Percentiles rank a stretch among this genome's conserved stretches.
Conservation (phyloP, 2,113 vertebrate species). For the Neolamprologus tretocephalus region DNA sequence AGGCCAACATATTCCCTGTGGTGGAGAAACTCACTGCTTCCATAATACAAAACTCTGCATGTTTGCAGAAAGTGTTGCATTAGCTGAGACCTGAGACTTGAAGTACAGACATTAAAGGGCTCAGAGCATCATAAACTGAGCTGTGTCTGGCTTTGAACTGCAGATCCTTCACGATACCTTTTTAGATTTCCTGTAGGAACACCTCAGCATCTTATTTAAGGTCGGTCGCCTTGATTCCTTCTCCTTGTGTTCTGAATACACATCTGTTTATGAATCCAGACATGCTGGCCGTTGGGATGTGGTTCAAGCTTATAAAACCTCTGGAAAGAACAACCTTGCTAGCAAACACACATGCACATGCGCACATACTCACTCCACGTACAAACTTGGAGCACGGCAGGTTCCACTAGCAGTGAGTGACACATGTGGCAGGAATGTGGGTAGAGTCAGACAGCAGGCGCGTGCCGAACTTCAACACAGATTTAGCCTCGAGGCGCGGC, state of each 20-base stretch:
- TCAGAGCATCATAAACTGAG: background rate
- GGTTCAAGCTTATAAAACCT: constrained; percentile 45
- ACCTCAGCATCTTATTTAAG: background rate
- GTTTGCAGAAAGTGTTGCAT: background rate
- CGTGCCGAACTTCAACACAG: constrained; percentile 59
- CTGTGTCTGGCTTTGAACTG: background rate
- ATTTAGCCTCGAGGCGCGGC: constrained; percentile 30
- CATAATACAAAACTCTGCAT: background rate
- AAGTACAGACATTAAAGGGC: background rate
- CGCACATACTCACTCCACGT: background rate
- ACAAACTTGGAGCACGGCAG: constrained; percentile 9
- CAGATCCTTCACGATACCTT: background rate
- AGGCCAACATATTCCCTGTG: background rate
- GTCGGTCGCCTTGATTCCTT: constrained; percentile 8
- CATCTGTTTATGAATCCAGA: constrained; percentile 49
- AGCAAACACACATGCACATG: background rate
- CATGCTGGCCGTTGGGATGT: constrained; percentile 7
- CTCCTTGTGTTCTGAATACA: constrained; percentile 36
- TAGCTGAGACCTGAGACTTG: background rate
- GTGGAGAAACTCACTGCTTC: background rate
- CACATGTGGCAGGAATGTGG: constrained; percentile 60
- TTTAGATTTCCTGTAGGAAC: constrained; percentile 13
- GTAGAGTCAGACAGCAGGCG: constrained; percentile 46
- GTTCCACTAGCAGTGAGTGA: constrained; percentile 42
- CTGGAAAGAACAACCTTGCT: constrained; percentile 20